Conservation (phyloP, 2,113 vertebrate species). For the Thamnophis sirtalis region DNA sequence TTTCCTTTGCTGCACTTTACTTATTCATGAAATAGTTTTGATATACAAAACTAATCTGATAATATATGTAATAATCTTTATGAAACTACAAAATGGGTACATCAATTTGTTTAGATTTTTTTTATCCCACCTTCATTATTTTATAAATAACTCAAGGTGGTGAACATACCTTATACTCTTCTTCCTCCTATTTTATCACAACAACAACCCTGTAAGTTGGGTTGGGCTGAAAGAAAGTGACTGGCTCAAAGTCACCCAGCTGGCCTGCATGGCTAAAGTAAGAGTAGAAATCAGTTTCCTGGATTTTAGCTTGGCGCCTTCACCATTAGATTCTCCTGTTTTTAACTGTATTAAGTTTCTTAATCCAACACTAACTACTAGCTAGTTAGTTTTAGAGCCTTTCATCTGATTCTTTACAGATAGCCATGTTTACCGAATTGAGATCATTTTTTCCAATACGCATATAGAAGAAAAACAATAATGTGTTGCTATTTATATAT, state of each 20-base stretch:
- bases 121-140: neutral
- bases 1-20: neutral
- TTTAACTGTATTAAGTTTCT: neutral
- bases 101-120: neutral
- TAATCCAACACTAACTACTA: neutral
- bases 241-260: too few relatives aligned
- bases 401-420: neutral
- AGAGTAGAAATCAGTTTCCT: too few relatives aligned
- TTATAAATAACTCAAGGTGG: neutral
- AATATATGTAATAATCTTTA: neutral
- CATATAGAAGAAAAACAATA: neutral
- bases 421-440: neutral
- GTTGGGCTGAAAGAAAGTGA: too few relatives aligned
- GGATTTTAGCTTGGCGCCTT: too few relatives aligned
- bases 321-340: neutral
- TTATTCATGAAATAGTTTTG: neutral
- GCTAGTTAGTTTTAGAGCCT: neutral
- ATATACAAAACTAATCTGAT: neutral
- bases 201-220: too few relatives aligned
- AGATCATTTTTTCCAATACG: neutral
- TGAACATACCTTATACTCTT: neutral
- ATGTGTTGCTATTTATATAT: neutral
- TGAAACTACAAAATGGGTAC: neutral
- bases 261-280: too few relatives aligned
- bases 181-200: neutral